phyloP scores from a whole-genome alignment of 1,140 invertebrate species.

The Vanessa atalanta region DNA sequence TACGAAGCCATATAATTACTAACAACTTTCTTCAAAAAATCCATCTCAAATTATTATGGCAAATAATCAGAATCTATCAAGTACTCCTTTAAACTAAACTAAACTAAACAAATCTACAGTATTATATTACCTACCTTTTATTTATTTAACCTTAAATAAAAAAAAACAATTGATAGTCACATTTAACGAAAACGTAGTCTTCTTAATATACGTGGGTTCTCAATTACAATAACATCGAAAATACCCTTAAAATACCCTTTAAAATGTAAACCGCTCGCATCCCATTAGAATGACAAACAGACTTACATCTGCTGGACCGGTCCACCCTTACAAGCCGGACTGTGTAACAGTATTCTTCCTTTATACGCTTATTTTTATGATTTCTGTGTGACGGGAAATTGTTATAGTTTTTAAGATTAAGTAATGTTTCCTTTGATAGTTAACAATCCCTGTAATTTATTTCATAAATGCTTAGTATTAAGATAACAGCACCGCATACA shows the following conservation, averaged over 20 bases:
- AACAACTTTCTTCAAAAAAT: no score
- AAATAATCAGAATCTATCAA: no score
- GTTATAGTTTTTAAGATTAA: background rate
- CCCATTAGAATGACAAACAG: constrained; percentile 55
- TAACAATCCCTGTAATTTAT: no score
- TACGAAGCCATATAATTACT: no score
- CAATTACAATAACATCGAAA: constrained; percentile 8
- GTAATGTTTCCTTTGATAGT: background rate
- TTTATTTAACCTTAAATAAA: background rate
- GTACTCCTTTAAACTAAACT: no score
- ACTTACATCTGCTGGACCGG: constrained; percentile 65
- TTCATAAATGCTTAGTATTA: background rate
- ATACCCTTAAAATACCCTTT: constrained; percentile 22
- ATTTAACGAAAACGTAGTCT: background rate
- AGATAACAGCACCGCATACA: constrained; percentile 1
- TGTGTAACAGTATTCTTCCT: constrained; percentile 17
- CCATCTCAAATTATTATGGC: no score
- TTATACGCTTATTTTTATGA: constrained; percentile 21
- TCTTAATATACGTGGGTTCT: background rate
- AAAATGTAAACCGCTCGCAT: constrained; percentile 43
- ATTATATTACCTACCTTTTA: no score
- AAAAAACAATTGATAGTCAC: background rate
- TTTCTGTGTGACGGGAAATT: background rate
- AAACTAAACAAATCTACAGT: no score
- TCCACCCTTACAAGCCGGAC: constrained; percentile 38